phyloP scores from a whole-genome alignment of 92 coral and sea anemone species.

The Actinostola sp. region DNA sequence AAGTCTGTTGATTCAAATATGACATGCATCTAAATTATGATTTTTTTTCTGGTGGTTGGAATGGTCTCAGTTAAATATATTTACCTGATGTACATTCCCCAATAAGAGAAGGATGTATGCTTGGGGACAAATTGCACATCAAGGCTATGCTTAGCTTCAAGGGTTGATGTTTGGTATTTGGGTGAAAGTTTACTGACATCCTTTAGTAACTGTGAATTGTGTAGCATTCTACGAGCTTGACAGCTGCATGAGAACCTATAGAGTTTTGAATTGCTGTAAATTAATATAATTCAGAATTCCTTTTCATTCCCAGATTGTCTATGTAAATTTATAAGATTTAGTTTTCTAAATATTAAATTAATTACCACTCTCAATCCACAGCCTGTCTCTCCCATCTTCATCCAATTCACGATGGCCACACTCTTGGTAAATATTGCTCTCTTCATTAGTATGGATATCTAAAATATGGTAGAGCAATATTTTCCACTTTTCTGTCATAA shows the following conservation, averaged over 20 bases:
- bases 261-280: background rate
- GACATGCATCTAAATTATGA: background rate
- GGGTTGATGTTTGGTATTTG: slow-evolving; percentile 30
- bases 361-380: slow-evolving; percentile 48
- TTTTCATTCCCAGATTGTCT: slow-evolving; percentile 1
- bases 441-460: slow-evolving; percentile 35
- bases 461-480: slow-evolving; percentile 50
- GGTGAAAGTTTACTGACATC: slow-evolving; percentile 46
- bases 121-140: slow-evolving; percentile 39
- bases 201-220: slow-evolving; percentile 1
- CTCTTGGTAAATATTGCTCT: slow-evolving; percentile 7
- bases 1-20: background rate
- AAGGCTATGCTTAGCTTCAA: slow-evolving; percentile 38
- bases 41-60: background rate
- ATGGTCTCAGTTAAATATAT: background rate
- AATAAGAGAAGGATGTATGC: slow-evolving; percentile 41
- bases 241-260: slow-evolving; percentile 16
- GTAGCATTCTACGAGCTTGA: slow-evolving; percentile 16
- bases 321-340: background rate
- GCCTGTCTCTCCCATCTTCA: slow-evolving; percentile 30
- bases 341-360: background rate
- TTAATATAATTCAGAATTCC: background rate
- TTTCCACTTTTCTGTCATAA: slow-evolving; percentile 52
- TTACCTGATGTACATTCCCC: slow-evolving; percentile 50
- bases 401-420: slow-evolving; percentile 54